These are phyloP conservation scores for Sinella curviseta DNA, from an alignment of 1,140 invertebrate genomes.

Conservation along the genomic window DNA sequence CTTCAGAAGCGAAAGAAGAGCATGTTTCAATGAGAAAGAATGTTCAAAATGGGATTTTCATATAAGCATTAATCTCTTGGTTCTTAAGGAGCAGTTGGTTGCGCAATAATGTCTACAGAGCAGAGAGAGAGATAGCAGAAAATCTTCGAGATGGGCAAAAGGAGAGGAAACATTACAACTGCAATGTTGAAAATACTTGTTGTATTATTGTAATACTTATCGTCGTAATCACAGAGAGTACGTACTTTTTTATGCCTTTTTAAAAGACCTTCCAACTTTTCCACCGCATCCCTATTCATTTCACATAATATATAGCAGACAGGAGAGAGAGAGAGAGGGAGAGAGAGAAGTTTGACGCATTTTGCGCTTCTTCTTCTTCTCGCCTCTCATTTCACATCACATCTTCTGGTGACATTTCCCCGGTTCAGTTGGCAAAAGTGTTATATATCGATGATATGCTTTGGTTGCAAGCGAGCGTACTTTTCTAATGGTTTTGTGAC, in stretches of 20 bases:
- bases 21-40: background rate
- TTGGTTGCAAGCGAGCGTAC: background rate
- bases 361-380: background rate
- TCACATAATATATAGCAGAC: no score
- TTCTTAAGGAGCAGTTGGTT: background rate
- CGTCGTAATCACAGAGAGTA: no score
- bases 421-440: conserved; percentile 17
- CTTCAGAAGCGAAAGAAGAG: background rate
- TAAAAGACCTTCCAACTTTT: background rate
- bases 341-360: conserved; percentile 8
- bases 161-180: no score
- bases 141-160: no score
- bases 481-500: background rate
- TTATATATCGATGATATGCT: background rate
- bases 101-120: background rate
- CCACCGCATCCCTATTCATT: no score
- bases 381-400: background rate
- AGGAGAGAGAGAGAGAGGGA: background rate
- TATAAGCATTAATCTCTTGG: background rate
- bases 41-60: background rate
- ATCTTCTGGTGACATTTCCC: conserved; percentile 15
- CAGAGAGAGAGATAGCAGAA: no score
- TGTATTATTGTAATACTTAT: no score
- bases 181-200: no score
- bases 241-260: no score